Conservation (phyloP, 2,113 vertebrate species). For the Anolis carolinensis region DNA sequence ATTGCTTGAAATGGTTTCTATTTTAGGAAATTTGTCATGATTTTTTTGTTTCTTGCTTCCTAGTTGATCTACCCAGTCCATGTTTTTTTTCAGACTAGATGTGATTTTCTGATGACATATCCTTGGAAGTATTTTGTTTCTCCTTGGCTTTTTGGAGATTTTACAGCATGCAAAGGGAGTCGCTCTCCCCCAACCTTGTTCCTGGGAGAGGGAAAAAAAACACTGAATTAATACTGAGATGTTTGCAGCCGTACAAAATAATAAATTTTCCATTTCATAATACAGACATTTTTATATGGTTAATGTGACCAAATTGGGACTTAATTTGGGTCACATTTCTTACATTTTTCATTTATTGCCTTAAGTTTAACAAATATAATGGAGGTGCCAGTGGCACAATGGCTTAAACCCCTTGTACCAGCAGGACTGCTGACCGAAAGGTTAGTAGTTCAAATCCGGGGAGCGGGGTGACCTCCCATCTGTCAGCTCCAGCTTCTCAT, state of each 20-base stretch:
- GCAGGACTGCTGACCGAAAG: too few species aligned
- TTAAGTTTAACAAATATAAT: background rate
- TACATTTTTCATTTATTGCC: background rate
- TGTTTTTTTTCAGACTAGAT: background rate
- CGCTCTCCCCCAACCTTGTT: conserved; percentile 10
- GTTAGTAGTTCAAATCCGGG: too few species aligned
- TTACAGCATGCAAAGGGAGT: conserved; percentile 11
- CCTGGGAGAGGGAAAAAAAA: background rate
- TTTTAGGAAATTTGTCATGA: background rate
- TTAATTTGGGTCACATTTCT: background rate
- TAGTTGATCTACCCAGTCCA: background rate
- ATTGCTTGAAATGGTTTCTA: background rate
- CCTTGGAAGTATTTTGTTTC: background rate
- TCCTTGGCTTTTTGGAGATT: background rate
- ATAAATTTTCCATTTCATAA: background rate
- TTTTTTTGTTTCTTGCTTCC: background rate
- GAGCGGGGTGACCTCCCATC: too few species aligned
- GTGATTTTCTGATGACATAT: background rate
- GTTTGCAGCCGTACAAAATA: background rate
- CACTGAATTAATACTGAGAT: background rate
- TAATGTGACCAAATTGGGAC: background rate
- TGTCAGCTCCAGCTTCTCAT: too few species aligned
- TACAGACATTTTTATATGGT: background rate
- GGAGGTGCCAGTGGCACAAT: too few species aligned
- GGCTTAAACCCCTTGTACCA: too few species aligned